Evolutionary conservation across 2,888 invertebrate genomes (phyloP).

Genomic region (Synergus umbraculus): DNA sequence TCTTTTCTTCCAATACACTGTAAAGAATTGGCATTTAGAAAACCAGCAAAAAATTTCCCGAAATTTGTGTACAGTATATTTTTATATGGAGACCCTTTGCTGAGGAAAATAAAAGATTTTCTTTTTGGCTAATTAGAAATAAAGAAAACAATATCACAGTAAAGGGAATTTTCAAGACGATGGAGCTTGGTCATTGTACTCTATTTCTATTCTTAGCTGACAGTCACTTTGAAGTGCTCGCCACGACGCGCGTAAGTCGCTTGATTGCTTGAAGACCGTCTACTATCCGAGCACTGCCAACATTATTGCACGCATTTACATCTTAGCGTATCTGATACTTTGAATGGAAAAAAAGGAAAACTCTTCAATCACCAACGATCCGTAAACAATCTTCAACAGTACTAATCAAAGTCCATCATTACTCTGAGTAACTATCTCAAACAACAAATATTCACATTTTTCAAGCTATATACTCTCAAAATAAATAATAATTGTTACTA

Average conservation of each 20-base stretch:
- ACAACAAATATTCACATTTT: too few species aligned
- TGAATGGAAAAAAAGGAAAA: conserved; percentile 20
- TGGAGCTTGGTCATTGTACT: conserved; percentile 55
- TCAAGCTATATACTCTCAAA: too few species aligned
- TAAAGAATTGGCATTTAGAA: too few species aligned
- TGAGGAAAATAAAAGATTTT: background rate
- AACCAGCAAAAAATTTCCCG: too few species aligned
- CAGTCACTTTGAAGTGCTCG: conserved; percentile 43
- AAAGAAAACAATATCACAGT: background rate
- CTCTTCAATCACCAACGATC: background rate
- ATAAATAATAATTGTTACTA: background rate
- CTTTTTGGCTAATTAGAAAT: background rate
- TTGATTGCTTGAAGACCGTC: conserved; percentile 54
- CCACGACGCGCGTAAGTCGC: conserved; percentile 51
- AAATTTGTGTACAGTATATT: too few species aligned
- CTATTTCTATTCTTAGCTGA: conserved; percentile 59
- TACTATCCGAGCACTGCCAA: conserved; percentile 46
- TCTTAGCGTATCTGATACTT: conserved; percentile 38
- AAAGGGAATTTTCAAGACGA: conserved; percentile 37
- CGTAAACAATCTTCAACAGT: background rate
- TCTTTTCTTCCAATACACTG: too few species aligned
- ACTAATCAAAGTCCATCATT: background rate
- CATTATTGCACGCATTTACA: conserved; percentile 41
- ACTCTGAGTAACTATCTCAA: background rate
- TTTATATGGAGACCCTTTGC: too few species aligned